A percentile compares a stretch with the other conserved stretches of the same genome.
These are phyloP conservation scores for Pseudochirops corinnae DNA, from an alignment of 2,797 vertebrate species.

Conservation along the genomic window DNA sequence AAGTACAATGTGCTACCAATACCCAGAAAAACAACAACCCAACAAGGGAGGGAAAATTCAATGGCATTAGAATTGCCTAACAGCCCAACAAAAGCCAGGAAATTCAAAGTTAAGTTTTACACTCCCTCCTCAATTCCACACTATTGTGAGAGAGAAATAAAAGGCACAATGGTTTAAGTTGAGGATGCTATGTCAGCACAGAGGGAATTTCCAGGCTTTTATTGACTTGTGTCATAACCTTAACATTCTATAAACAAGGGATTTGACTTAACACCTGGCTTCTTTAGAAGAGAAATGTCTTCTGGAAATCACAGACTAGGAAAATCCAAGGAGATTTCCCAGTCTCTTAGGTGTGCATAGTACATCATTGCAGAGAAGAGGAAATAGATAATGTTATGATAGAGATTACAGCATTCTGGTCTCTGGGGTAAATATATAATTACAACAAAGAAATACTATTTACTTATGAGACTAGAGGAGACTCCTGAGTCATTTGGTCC, in stretches of 20 bases:
- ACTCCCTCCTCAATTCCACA: constrained; percentile 66
- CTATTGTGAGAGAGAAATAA: constrained; percentile 74
- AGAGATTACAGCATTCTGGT: constrained; percentile 69
- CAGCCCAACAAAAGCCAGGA: constrained; percentile 79
- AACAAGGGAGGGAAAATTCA: constrained; percentile 54
- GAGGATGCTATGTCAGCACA: constrained; percentile 63
- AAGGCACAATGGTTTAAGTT: constrained; percentile 64
- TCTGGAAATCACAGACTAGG: constrained; percentile 60
- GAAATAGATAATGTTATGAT: constrained; percentile 76
- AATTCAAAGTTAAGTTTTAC: constrained; percentile 81
- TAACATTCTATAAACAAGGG: constrained; percentile 77
- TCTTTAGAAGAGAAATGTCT: constrained; percentile 74
- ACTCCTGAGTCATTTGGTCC: constrained; percentile 73
- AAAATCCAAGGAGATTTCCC: constrained; percentile 56
- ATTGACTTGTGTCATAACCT: constrained; percentile 73
- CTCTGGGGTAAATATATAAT: constrained; percentile 79
- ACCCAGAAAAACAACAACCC: constrained; percentile 69
- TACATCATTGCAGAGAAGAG: constrained; percentile 71
- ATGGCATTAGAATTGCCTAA: constrained; percentile 70
- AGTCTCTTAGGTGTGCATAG: constrained; percentile 65
- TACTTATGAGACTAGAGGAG: constrained; percentile 73
- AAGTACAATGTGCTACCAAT: constrained; percentile 66
- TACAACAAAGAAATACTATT: constrained; percentile 75
- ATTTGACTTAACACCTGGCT: constrained; percentile 70
- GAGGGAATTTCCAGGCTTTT: constrained; percentile 72